These are phyloP conservation scores for Hirtodrosophila trivittata DNA, from an alignment of 2,888 invertebrate species.

Conservation along the genomic window DNA sequence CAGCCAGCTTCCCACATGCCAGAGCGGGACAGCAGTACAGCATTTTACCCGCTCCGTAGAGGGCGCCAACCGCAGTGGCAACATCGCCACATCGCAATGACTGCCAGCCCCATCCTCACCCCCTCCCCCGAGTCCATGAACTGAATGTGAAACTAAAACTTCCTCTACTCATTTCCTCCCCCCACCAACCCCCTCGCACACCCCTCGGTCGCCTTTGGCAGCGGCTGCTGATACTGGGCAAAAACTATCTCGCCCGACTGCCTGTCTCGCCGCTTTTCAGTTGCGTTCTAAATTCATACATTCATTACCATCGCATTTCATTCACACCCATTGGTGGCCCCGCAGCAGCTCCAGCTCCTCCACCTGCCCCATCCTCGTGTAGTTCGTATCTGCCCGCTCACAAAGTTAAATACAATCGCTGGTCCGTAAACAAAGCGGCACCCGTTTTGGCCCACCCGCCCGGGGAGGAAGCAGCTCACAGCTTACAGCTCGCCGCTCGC, in stretches of 20 bases:
- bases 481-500: too few species aligned
- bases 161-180: constrained; percentile 76
- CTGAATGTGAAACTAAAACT: constrained; percentile 80
- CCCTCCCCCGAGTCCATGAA: constrained; percentile 20
- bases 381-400: constrained; percentile 2
- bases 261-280: constrained; percentile 75
- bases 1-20: constrained; percentile 7
- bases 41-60: constrained; percentile 20
- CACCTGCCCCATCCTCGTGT: neutral
- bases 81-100: constrained; percentile 66
- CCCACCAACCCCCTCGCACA: constrained; percentile 4
- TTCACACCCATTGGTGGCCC: constrained; percentile 39
- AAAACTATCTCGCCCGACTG: constrained; percentile 75
- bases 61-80: constrained; percentile 71
- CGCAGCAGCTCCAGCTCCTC: neutral
- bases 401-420: constrained; percentile 78
- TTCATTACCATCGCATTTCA: constrained; percentile 80
- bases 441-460: constrained; percentile 19
- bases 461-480: constrained; percentile 16
- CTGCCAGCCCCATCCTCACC: constrained; percentile 31
- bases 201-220: too few species aligned
- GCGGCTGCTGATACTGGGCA: constrained; percentile 58
- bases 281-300: constrained; percentile 82
- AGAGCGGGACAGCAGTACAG: constrained; percentile 41
- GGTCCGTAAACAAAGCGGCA: constrained; percentile 70